A percentile compares a stretch with the other conserved stretches of the same genome.
Evolutionary conservation across 1,140 invertebrate genomes (phyloP).

Genomic region (Contarinia nasturtii): DNA sequence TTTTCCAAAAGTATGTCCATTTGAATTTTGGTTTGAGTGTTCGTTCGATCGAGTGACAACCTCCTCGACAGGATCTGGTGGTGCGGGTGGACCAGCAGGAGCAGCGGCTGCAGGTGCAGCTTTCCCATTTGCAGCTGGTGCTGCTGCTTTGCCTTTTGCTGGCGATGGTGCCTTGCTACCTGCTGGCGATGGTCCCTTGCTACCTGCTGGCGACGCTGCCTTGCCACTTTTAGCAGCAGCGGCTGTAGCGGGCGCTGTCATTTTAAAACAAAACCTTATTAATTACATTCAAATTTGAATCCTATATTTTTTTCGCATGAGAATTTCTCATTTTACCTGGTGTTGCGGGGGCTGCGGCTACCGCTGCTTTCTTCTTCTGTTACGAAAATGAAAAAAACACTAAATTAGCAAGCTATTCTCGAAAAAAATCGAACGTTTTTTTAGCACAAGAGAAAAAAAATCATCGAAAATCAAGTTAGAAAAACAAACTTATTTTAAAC

Average conservation of each 20-base stretch:
- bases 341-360: constrained; percentile 3
- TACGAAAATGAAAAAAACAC: neutral
- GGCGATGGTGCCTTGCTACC: constrained; percentile 5
- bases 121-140: constrained; percentile 15
- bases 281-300: too few relatives aligned
- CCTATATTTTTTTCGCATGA: too few relatives aligned
- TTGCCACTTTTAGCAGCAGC: neutral
- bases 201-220: neutral
- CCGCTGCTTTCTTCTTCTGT: constrained; percentile 7
- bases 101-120: too few relatives aligned
- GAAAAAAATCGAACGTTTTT: too few relatives aligned
- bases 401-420: too few relatives aligned
- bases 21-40: neutral
- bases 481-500: too few relatives aligned
- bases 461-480: neutral
- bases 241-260: too few relatives aligned
- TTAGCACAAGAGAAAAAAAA: too few relatives aligned
- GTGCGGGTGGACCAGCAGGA: too few relatives aligned
- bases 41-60: constrained; percentile 18
- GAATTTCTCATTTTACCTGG: constrained; percentile 1
- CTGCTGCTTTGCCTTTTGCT: constrained; percentile 10
- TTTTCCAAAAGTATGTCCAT: neutral
- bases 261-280: too few relatives aligned
- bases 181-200: neutral
- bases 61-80: constrained; percentile 6